Conservation (phyloP, 2,888 invertebrate genomes). For the Cheilosia impressa region DNA sequence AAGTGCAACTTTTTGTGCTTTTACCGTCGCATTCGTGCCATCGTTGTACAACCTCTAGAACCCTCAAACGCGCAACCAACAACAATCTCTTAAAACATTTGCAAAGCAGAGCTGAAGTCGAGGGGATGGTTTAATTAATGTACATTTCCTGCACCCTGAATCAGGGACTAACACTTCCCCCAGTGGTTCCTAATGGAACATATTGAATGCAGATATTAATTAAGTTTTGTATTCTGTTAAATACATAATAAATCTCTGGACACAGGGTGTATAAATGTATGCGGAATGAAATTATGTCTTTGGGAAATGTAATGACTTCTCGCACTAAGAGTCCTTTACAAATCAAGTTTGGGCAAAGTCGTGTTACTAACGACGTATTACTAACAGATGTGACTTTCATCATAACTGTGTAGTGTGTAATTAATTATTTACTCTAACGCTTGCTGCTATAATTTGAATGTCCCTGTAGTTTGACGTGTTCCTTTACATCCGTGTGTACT, state of each 20-base stretch:
- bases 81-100: background rate
- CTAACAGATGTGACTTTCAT: conserved; percentile 15
- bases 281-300: background rate
- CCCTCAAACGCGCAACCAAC: conserved; percentile 23
- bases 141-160: conserved; percentile 8
- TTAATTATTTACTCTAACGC: background rate
- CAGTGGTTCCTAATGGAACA: conserved; percentile 37
- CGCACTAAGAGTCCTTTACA: conserved; percentile 3
- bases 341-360: background rate
- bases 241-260: conserved; percentile 56
- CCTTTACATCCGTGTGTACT: too few relatives aligned
- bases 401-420: background rate
- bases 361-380: background rate
- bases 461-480: background rate
- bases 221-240: conserved; percentile 43
- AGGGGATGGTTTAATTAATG: conserved; percentile 48
- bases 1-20: conserved; percentile 58
- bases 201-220: conserved; percentile 62
- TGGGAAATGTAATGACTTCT: conserved; percentile 24
- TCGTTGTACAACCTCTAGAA: conserved; percentile 16
- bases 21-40: conserved; percentile 18
- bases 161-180: background rate
- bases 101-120: background rate
- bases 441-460: background rate
- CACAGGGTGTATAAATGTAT: background rate